These are phyloP conservation scores for Trichogramma dendrolimi DNA, from an alignment of 2,888 invertebrate species.

Conservation along the genomic window DNA sequence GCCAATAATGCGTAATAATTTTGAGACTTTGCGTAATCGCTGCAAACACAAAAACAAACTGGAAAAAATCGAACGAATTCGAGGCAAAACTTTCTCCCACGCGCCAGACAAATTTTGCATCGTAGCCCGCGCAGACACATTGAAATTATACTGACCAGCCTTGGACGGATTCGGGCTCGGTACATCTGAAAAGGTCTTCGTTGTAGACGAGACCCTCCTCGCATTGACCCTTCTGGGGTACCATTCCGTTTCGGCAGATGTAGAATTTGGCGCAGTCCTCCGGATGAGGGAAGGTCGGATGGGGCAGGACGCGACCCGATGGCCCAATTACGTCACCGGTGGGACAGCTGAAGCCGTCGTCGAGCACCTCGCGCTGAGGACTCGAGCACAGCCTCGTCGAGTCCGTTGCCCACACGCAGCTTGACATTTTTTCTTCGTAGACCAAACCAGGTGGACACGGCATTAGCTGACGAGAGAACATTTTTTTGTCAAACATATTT, in stretches of 20 bases:
- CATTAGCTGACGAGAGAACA: slow-evolving; percentile 50
- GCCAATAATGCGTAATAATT: too few species aligned
- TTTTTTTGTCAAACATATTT: not conserved
- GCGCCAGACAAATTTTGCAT: not conserved
- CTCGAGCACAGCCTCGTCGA: slow-evolving; percentile 58
- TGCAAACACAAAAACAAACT: too few species aligned
- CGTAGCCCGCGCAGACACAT: not conserved
- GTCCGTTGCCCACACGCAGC: slow-evolving; percentile 71
- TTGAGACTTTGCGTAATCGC: too few species aligned
- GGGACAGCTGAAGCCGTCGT: slow-evolving; percentile 76
- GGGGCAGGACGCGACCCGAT: slow-evolving; percentile 66
- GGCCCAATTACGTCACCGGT: slow-evolving; percentile 65
- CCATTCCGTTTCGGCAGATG: slow-evolving; percentile 73
- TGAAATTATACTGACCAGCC: slow-evolving; percentile 63
- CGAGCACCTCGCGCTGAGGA: slow-evolving; percentile 61
- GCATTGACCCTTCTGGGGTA: slow-evolving; percentile 73
- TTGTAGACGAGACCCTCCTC: slow-evolving; percentile 73
- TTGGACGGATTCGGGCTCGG: slow-evolving; percentile 69
- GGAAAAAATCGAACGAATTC: not conserved
- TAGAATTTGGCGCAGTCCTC: slow-evolving; percentile 80
- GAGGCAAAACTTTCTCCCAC: not conserved
- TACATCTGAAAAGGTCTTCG: slow-evolving; percentile 71
- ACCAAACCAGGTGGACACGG: slow-evolving; percentile 67
- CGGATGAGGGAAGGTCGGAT: slow-evolving; percentile 75
- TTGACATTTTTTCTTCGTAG: slow-evolving; percentile 69